A percentile compares a stretch with the other conserved stretches of the same genome.
These are phyloP conservation scores for Gadus macrocephalus DNA, from an alignment of 2,113 vertebrate genomes.

Conservation along the genomic window DNA sequence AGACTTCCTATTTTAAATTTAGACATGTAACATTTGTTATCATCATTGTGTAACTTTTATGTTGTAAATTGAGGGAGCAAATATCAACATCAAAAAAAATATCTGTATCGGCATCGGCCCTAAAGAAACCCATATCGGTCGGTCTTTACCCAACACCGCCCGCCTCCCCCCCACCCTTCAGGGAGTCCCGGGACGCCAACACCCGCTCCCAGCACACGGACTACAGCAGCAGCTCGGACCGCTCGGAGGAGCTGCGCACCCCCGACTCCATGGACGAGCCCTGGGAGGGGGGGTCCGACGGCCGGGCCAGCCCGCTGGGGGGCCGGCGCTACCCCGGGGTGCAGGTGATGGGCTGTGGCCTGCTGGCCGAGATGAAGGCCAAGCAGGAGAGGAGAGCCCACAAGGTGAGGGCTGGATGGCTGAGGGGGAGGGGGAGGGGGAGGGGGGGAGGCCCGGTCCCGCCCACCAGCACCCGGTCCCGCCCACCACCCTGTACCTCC, in stretches of 20 bases:
- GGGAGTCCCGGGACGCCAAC: constrained; percentile 43
- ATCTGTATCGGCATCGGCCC: too few relatives aligned
- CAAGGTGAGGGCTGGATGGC: constrained; percentile 71
- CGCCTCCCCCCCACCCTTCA: constrained; percentile 11
- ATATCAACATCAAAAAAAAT: too few relatives aligned
- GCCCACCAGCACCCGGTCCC: too few relatives aligned
- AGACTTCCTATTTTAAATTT: too few relatives aligned
- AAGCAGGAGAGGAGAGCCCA: constrained; percentile 91
- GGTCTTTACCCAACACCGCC: too few relatives aligned
- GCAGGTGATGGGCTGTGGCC: constrained; percentile 90
- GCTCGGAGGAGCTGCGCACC: constrained; percentile 81
- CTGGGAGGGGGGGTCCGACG: constrained; percentile 74
- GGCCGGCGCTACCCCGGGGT: constrained; percentile 80
- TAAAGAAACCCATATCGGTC: too few relatives aligned
- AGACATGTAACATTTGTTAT: too few relatives aligned
- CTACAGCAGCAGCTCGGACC: constrained; percentile 77
- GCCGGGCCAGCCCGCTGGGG: constrained; percentile 82
- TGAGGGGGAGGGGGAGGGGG: too few relatives aligned
- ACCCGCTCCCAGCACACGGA: constrained; percentile 59
- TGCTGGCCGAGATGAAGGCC: constrained; percentile 96
- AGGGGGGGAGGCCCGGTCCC: too few relatives aligned
- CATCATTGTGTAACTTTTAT: too few relatives aligned
- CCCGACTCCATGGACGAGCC: constrained; percentile 84
- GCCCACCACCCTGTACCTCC: too few relatives aligned
- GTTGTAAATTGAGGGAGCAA: too few relatives aligned